These are phyloP conservation scores for Cyprinella venusta DNA, from an alignment of 2,797 vertebrate genomes.

Conservation along the genomic window DNA sequence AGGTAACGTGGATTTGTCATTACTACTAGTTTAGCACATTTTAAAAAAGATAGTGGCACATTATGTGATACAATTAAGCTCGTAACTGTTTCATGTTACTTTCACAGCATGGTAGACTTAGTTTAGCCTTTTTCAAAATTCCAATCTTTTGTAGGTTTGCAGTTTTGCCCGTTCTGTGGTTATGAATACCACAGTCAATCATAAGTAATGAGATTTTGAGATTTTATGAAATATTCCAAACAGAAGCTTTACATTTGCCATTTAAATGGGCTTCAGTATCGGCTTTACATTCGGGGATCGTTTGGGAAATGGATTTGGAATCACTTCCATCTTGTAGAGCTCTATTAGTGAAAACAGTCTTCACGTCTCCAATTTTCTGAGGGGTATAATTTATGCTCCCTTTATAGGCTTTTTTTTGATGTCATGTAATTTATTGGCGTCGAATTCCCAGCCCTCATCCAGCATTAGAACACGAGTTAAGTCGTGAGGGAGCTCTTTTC, in stretches of 20 bases:
- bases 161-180: slow-evolving; percentile 1
- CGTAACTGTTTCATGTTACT: background rate
- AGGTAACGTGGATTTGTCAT: slow-evolving; percentile 75
- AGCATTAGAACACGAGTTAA: slow-evolving; percentile 65
- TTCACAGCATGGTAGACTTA: background rate
- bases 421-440: slow-evolving; percentile 78
- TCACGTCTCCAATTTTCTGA: slow-evolving; percentile 76
- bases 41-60: too few species aligned
- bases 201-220: slow-evolving; percentile 81
- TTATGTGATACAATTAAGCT: background rate
- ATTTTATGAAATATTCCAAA: slow-evolving; percentile 80
- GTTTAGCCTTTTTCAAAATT: slow-evolving; percentile 2
- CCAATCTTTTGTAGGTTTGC: background rate
- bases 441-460: slow-evolving; percentile 59
- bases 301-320: slow-evolving; percentile 74
- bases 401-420: slow-evolving; percentile 76
- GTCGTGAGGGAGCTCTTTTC: slow-evolving; percentile 69
- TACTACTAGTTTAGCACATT: background rate
- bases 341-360: slow-evolving; percentile 77
- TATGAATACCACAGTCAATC: slow-evolving; percentile 72
- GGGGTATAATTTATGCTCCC: slow-evolving; percentile 77
- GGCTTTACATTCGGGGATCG: slow-evolving; percentile 72
- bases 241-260: slow-evolving; percentile 74
- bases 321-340: slow-evolving; percentile 75
- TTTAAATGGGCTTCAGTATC: slow-evolving; percentile 72